phyloP scores from a whole-genome alignment of 2,888 invertebrate genomes.

The Athalia rosae region DNA sequence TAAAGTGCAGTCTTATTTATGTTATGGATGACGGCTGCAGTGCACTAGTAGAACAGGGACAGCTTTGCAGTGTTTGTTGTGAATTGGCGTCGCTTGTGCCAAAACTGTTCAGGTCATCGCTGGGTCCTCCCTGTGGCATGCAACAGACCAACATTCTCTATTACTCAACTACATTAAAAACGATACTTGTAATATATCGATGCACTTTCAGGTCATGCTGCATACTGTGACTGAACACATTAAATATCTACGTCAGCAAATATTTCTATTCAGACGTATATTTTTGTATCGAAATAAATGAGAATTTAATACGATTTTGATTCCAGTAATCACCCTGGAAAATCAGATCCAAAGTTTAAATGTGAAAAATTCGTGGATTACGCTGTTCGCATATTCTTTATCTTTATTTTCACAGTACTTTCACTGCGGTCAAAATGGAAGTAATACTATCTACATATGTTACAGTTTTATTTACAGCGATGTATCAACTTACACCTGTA shows the following conservation, averaged over 20 bases:
- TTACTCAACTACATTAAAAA: constrained; percentile 39
- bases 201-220: background rate
- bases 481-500: constrained; percentile 63
- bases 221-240: background rate
- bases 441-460: constrained; percentile 71
- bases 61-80: constrained; percentile 48
- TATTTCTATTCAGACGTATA: too few species aligned
- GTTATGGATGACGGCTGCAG: constrained; percentile 39
- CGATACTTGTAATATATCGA: background rate
- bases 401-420: constrained; percentile 69
- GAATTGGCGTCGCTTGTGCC: constrained; percentile 50
- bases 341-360: constrained; percentile 48
- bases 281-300: too few species aligned
- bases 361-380: constrained; percentile 55
- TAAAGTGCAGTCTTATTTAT: constrained; percentile 39
- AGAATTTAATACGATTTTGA: too few species aligned
- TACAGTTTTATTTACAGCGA: constrained; percentile 72
- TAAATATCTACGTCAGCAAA: background rate
- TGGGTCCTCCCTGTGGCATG: constrained; percentile 69
- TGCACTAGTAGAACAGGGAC: constrained; percentile 42
- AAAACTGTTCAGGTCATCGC: constrained; percentile 58
- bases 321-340: background rate
- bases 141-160: constrained; percentile 65
- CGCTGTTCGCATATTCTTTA: constrained; percentile 64
- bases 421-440: constrained; percentile 66